phyloP scores from a whole-genome alignment of 2,888 invertebrate genomes.

The Phortica magna region DNA sequence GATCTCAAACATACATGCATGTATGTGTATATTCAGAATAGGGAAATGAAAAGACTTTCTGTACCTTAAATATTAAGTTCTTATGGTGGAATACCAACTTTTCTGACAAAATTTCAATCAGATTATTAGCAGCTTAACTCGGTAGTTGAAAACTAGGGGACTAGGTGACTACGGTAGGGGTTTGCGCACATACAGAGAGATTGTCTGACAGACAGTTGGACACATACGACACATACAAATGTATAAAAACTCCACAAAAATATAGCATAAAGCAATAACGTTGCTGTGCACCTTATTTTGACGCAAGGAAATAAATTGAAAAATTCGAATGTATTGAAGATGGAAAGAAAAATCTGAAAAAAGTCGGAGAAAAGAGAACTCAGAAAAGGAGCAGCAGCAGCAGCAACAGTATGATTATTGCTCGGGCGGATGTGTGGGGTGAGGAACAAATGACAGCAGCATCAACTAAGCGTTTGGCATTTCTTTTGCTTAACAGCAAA shows the following conservation, averaged over 20 bases:
- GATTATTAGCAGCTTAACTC: too few relatives aligned
- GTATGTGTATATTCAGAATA: too few relatives aligned
- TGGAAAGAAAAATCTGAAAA: conserved; percentile 37
- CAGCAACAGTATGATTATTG: background rate
- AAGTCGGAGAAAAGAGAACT: conserved; percentile 25
- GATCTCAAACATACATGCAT: too few relatives aligned
- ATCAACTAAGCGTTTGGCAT: conserved; percentile 66
- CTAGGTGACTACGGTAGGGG: too few relatives aligned
- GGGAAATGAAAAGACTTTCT: too few relatives aligned
- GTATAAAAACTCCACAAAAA: conserved; percentile 56
- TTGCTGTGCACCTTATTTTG: conserved; percentile 21
- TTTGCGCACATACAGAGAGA: too few relatives aligned
- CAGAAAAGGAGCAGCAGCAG: conserved; percentile 7
- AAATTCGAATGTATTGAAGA: conserved; percentile 11
- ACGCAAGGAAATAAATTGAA: conserved; percentile 25
- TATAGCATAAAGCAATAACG: conserved; percentile 51
- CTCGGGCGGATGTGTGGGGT: background rate
- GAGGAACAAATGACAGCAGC: conserved; percentile 39
- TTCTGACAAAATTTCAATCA: too few relatives aligned
- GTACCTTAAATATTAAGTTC: too few relatives aligned
- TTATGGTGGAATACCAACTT: too few relatives aligned
- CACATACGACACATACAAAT: background rate
- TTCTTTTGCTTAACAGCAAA: conserved; percentile 74
- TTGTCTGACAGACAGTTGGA: too few relatives aligned
- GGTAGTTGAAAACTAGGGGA: too few relatives aligned